Conservation (phyloP, 2,113 vertebrate genomes). For the Ariopsis seemanni region DNA sequence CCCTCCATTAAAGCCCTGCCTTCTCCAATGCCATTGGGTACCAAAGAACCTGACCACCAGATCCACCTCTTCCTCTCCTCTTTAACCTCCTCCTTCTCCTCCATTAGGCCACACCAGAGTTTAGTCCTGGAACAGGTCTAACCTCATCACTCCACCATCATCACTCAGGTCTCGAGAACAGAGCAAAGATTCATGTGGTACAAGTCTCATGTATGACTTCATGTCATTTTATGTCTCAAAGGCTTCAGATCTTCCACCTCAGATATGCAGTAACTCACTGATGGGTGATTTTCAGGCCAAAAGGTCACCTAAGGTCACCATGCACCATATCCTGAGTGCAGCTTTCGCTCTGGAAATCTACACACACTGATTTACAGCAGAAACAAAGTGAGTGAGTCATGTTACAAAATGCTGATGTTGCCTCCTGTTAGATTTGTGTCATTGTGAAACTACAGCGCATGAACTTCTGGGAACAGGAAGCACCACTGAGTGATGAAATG, state of each 20-base stretch:
- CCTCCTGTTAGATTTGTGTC: neutral
- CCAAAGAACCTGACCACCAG: conserved; percentile 20
- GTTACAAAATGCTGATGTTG: neutral
- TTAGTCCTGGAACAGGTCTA: neutral
- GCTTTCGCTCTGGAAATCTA: neutral
- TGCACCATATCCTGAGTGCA: neutral
- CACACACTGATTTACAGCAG: neutral
- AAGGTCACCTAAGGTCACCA: neutral
- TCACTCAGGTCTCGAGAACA: neutral
- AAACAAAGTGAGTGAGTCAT: neutral
- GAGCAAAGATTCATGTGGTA: neutral
- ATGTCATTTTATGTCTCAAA: neutral
- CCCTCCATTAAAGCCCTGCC: conserved; percentile 60
- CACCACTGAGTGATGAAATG: neutral
- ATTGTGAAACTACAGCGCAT: neutral
- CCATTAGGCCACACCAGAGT: neutral
- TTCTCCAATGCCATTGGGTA: conserved; percentile 51
- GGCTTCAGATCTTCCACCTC: neutral
- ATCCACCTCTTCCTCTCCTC: neutral
- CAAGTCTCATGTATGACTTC: neutral
- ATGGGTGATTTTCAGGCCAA: neutral
- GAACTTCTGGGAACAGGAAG: neutral
- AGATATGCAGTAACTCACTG: neutral
- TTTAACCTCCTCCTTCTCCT: neutral
- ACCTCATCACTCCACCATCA: neutral